phyloP scores from a whole-genome alignment of 2,888 invertebrate species.

The Eutolmus rufibarbis region DNA sequence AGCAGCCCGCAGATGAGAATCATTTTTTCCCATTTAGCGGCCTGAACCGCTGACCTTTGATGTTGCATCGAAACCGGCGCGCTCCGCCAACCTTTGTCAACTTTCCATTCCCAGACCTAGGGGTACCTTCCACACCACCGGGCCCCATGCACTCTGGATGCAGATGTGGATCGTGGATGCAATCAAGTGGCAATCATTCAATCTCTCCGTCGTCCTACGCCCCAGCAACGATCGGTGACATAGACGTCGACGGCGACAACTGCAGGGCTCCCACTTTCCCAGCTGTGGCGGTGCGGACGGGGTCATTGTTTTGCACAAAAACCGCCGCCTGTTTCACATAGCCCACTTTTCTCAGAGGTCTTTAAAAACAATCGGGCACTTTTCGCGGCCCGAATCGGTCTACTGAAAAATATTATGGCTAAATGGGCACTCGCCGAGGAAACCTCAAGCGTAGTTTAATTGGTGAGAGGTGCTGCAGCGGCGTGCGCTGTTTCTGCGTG shows the following conservation, averaged over 20 bases:
- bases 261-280: not conserved
- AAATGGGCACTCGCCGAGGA: not conserved
- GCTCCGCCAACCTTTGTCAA: not conserved
- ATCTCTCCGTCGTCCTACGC: conserved; percentile 14
- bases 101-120: not conserved
- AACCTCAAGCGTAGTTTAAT: not conserved
- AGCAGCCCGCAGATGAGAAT: not conserved
- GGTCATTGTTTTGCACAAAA: not conserved
- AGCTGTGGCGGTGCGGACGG: not conserved
- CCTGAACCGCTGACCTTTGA: not conserved
- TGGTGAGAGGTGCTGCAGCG: not conserved
- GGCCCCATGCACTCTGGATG: not conserved
- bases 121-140: not conserved
- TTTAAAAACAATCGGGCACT: not conserved
- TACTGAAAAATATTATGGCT: not conserved
- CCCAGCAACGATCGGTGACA: not conserved
- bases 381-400: not conserved
- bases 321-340: not conserved
- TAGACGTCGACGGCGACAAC: not conserved
- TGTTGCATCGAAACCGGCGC: not conserved
- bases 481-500: not conserved
- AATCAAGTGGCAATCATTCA: conserved; percentile 28
- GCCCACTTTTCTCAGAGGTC: conserved; percentile 3
- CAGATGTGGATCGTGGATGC: not conserved
- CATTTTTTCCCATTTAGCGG: not conserved